These are phyloP conservation scores for Tretioscincus oriximinensis DNA, from an alignment of 2,113 vertebrate species.

Conservation along the genomic window DNA sequence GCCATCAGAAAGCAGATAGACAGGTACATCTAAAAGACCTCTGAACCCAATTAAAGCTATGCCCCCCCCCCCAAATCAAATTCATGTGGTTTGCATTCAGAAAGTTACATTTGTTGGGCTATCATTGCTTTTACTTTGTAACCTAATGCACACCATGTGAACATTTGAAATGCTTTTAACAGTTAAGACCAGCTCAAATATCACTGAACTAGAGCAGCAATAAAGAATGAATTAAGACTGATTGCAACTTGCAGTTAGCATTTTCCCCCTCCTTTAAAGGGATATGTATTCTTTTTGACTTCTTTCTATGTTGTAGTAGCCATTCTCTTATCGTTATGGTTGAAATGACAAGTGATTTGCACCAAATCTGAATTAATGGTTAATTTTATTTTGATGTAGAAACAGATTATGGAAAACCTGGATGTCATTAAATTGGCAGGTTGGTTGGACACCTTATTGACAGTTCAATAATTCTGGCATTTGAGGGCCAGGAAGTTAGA, in stretches of 20 bases:
- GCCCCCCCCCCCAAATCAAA: slow-evolving; percentile 83
- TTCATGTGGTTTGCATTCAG: slow-evolving; percentile 84
- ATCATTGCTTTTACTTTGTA: slow-evolving; percentile 83
- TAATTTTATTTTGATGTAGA: slow-evolving; percentile 34
- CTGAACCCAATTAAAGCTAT: slow-evolving; percentile 83
- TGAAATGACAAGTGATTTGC: slow-evolving; percentile 55
- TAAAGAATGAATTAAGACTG: slow-evolving; percentile 86
- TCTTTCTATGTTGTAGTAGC: slow-evolving; percentile 52
- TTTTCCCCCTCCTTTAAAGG: slow-evolving; percentile 65
- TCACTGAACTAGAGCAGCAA: slow-evolving; percentile 82
- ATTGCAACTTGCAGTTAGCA: slow-evolving; percentile 75
- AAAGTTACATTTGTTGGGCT: slow-evolving; percentile 82
- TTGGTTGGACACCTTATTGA: slow-evolving; percentile 33
- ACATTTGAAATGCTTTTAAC: slow-evolving; percentile 83
- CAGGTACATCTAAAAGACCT: slow-evolving; percentile 79
- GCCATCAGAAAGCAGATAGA: slow-evolving; percentile 76
- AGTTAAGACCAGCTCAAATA: slow-evolving; percentile 83
- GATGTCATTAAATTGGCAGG: slow-evolving; percentile 46
- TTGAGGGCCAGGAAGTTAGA: neutral
- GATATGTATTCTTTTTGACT: slow-evolving; percentile 53
- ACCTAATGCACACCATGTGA: slow-evolving; percentile 85
- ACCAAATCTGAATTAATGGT: slow-evolving; percentile 44
- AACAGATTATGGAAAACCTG: slow-evolving; percentile 32
- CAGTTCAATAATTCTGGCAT: slow-evolving; percentile 35
- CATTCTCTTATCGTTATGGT: slow-evolving; percentile 64